Evolutionary conservation across 2,888 invertebrate species (phyloP), one percentile per base, ranked within the genome.

Genomic region (Frankliniella fusca): DNA sequence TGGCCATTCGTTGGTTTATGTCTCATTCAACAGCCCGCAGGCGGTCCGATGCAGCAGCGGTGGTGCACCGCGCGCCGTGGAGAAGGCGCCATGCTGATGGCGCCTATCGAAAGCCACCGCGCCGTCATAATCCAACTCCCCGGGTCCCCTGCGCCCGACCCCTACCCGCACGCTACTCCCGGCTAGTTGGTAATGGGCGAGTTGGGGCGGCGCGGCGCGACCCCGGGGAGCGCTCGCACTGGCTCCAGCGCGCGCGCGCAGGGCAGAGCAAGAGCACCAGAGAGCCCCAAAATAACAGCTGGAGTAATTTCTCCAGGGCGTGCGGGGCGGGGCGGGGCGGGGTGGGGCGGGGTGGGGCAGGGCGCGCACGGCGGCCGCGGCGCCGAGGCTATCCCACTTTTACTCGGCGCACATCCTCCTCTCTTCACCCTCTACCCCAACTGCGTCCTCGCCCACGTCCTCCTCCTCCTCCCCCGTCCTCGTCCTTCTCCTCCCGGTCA

Each of bases 261-360:
- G 11, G 54, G 54, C 54, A 11, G 70, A 23, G 70, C 65, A n/a
- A 27, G 70, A 3, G 27, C 54, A 18, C 54, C 54, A 2, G 23
- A 9, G 27, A 27, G 70, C 70, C 23, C 70, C 70, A 23, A 23
- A 23, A 27, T 27, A 76, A 76, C 70, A 76, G 70, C 70, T 76
- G 70, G 70, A 23, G 70, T 76, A 76, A 76, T 76, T 76, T 76
- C 70, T 76, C 70, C 70, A 76, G 70, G 70, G 70, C 70, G 54
- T 54, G 54, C 54, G 5, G 15, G 3, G 54, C 54, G 3, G 54
- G 3, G 54, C 2, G 15, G 5, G 12, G 54, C 54, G 50, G 50
- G 9, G 54, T 20, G 15, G 15, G 54, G 54, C 54, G 54, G 54
- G 54, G 54, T 10, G 54, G 20, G 54, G 54, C 10, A 54, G n/a